These are phyloP conservation scores for Isichthys henryi DNA, from an alignment of 2,113 vertebrate species.

Conservation along the genomic window DNA sequence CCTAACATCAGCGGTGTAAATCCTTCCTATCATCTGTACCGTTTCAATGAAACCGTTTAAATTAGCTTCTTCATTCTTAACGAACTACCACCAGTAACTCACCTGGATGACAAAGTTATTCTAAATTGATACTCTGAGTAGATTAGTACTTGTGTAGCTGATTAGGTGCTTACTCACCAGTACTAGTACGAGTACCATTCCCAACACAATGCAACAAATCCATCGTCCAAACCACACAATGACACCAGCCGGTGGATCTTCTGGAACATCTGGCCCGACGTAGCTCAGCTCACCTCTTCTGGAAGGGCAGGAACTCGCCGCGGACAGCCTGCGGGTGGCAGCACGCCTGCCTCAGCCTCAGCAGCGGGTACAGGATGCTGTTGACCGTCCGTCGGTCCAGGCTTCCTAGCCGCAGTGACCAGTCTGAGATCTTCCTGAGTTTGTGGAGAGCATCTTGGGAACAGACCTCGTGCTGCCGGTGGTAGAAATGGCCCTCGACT, in stretches of 20 bases:
- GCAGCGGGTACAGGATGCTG: slow-evolving; percentile 83
- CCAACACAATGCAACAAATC: background rate
- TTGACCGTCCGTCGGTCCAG: slow-evolving; percentile 87
- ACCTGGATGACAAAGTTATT: background rate
- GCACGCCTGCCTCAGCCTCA: slow-evolving; percentile 91
- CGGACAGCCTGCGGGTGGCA: slow-evolving; percentile 96
- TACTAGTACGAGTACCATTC: background rate
- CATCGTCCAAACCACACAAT: background rate
- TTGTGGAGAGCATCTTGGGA: slow-evolving; percentile 90
- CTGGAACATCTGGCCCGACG: background rate
- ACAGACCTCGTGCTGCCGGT: slow-evolving; percentile 94
- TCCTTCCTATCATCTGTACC: background rate
- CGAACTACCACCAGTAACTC: background rate
- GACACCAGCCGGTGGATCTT: background rate
- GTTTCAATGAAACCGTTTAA: background rate
- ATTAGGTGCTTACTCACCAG: background rate
- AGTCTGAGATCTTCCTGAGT: slow-evolving; percentile 91
- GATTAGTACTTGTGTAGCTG: background rate
- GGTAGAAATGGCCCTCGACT: slow-evolving; percentile 96
- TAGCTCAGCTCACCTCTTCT: slow-evolving; percentile 74
- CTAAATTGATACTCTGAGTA: background rate
- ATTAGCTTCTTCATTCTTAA: background rate
- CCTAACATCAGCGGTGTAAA: background rate
- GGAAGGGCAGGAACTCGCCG: slow-evolving; percentile 93
- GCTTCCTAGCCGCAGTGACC: slow-evolving; percentile 87